Evolutionary conservation across 1,140 invertebrate genomes (phyloP).

Genomic region (Proales similis): DNA sequence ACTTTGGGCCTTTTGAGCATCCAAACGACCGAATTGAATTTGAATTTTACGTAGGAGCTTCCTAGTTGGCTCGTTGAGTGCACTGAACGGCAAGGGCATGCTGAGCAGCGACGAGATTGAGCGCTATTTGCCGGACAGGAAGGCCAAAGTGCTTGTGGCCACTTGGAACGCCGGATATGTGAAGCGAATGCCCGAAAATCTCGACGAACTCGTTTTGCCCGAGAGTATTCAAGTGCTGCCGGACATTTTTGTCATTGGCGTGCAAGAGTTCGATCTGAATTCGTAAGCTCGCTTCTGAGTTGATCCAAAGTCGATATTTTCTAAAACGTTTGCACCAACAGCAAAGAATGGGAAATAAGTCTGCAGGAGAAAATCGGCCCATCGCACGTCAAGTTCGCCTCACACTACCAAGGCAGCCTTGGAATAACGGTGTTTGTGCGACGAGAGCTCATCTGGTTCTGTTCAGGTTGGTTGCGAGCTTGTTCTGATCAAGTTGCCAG

Average conservation of each 20-base stretch:
- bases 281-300: constrained; percentile 43
- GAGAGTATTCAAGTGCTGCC: constrained; percentile 69
- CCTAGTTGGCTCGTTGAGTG: constrained; percentile 40
- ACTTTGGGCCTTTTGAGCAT: no score
- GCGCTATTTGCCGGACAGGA: constrained; percentile 72
- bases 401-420: constrained; percentile 70
- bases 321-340: constrained; percentile 52
- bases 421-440: constrained; percentile 76
- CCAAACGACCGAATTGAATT: no score
- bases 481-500: not conserved
- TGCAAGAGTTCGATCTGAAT: constrained; percentile 68
- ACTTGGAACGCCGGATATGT: constrained; percentile 93
- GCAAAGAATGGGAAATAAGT: constrained; percentile 78
- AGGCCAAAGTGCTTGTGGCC: constrained; percentile 75
- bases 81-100: constrained; percentile 48
- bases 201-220: constrained; percentile 81
- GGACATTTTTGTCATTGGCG: constrained; percentile 81
- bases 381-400: constrained; percentile 76
- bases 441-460: constrained; percentile 85
- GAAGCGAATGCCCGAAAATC: constrained; percentile 44
- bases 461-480: constrained; percentile 55
- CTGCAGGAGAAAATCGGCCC: constrained; percentile 83
- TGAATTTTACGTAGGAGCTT: constrained; percentile 41
- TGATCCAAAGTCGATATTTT: not conserved
- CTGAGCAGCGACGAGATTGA: constrained; percentile 73